A percentile compares a stretch with the other conserved stretches of the same genome.
phyloP scores from a whole-genome alignment of 23 tunicate genomes.

The Diplosoma virens region DNA sequence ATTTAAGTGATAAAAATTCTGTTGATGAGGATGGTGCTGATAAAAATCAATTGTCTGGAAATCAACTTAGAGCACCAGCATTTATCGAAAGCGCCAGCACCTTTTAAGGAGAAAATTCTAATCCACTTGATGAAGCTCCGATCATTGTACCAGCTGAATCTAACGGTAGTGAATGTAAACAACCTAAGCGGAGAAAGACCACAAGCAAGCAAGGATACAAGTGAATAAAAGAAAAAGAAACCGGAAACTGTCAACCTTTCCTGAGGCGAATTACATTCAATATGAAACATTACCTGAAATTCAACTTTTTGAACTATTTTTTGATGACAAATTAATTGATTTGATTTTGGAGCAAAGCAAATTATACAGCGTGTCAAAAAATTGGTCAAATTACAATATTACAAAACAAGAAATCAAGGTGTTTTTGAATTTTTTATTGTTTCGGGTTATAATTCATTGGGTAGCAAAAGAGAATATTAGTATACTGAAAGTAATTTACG shows the following conservation, averaged over 20 bases:
- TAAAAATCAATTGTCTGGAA: background rate
- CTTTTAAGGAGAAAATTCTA: background rate
- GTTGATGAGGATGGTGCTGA: background rate
- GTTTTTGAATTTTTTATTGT: background rate
- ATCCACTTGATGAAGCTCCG: background rate
- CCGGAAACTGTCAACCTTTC: background rate
- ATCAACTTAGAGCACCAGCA: background rate
- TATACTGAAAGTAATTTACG: background rate
- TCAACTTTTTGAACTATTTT: background rate
- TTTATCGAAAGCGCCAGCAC: background rate
- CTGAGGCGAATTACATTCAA: background rate
- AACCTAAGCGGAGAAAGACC: background rate
- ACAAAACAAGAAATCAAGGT: background rate
- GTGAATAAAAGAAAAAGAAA: background rate
- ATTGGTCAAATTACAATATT: background rate
- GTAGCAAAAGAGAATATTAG: background rate
- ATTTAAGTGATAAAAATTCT: background rate
- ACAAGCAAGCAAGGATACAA: background rate
- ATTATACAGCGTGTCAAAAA: background rate
- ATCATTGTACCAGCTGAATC: background rate
- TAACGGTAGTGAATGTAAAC: background rate
- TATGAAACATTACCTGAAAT: background rate
- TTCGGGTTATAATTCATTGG: background rate
- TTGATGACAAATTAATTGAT: background rate
- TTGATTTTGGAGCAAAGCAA: background rate